A percentile compares a stretch with the other conserved stretches of the same genome.
phyloP scores from a whole-genome alignment of 1,140 invertebrate species.

The Drosophila persimilis region DNA sequence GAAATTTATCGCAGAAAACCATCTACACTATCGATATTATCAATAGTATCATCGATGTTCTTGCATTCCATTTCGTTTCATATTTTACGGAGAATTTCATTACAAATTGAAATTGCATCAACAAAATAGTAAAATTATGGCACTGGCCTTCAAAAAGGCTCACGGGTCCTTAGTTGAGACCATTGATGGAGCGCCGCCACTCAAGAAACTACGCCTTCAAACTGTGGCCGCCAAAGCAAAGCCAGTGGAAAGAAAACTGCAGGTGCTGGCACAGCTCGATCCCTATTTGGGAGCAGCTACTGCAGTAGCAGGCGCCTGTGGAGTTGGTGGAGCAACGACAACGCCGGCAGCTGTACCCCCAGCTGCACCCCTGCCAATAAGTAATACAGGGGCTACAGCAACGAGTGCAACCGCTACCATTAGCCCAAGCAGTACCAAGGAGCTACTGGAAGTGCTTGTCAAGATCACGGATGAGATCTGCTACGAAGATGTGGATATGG shows the following conservation, averaged over 20 bases:
- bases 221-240: slow-evolving; percentile 35
- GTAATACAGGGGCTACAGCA: no score
- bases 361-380: background rate
- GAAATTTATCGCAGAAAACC: background rate
- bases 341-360: background rate
- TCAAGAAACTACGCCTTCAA: slow-evolving; percentile 72
- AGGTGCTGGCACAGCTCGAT: slow-evolving; percentile 55
- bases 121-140: slow-evolving; percentile 39
- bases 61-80: background rate
- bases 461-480: slow-evolving; percentile 75
- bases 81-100: background rate
- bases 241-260: slow-evolving; percentile 39
- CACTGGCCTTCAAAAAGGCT: slow-evolving; percentile 57
- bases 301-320: background rate
- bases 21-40: background rate
- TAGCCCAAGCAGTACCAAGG: slow-evolving; percentile 30
- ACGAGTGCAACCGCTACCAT: background rate
- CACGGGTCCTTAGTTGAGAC: slow-evolving; percentile 53
- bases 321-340: background rate
- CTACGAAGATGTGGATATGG: slow-evolving; percentile 62
- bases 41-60: background rate
- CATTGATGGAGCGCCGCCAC: slow-evolving; percentile 46
- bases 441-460: slow-evolving; percentile 70
- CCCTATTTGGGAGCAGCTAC: slow-evolving; percentile 37
- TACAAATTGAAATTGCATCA: background rate